Conservation (phyloP, 1,140 invertebrate species). For the Anthonomus grandis region DNA sequence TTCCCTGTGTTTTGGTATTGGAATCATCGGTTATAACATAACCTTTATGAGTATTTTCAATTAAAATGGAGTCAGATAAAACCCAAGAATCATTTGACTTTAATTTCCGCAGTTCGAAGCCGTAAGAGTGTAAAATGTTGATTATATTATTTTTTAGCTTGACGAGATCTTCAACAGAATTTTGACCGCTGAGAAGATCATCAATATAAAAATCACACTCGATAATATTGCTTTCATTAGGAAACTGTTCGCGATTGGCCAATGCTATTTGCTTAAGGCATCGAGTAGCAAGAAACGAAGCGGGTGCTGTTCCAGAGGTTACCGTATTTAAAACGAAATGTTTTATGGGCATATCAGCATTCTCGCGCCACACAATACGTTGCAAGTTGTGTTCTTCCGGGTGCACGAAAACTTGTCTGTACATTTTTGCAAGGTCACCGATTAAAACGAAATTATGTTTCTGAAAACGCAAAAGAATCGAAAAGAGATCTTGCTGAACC, state of each 20-base stretch:
- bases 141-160: constrained; percentile 38
- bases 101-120: constrained; percentile 2
- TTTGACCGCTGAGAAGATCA: constrained; percentile 47
- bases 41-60: not conserved
- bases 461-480: constrained; percentile 48
- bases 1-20: constrained; percentile 36
- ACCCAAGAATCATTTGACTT: not conserved
- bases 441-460: constrained; percentile 41
- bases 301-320: constrained; percentile 45
- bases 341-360: constrained; percentile 26
- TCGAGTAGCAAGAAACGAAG: constrained; percentile 44
- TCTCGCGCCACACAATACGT: constrained; percentile 45
- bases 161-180: constrained; percentile 10
- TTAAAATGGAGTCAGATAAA: not conserved
- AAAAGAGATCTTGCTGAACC: constrained; percentile 45
- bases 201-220: constrained; percentile 51
- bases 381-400: constrained; percentile 39
- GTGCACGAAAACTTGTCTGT: constrained; percentile 42
- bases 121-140: constrained; percentile 20
- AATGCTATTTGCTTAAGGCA: constrained; percentile 35
- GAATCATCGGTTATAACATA: constrained; percentile 7
- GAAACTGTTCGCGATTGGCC: constrained; percentile 22
- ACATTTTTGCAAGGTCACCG: constrained; percentile 49
- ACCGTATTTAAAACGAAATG: constrained; percentile 43
- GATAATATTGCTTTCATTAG: constrained; percentile 34